phyloP scores from a whole-genome alignment of 2,113 vertebrate genomes.

The Dendrocopos noguchii region DNA sequence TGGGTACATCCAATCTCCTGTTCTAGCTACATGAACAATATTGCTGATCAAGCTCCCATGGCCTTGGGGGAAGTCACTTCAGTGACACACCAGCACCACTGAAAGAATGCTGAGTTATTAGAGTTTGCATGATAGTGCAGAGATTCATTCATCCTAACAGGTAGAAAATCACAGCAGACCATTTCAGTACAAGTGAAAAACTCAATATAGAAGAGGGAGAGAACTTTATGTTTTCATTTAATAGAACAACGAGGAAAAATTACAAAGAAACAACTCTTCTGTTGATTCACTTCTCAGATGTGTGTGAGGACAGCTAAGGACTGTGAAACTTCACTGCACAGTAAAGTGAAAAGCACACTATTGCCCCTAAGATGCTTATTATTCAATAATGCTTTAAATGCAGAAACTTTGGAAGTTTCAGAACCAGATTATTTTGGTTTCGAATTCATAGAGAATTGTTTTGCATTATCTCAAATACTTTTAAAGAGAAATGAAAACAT shows the following conservation, averaged over 20 bases:
- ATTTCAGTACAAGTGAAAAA: neutral
- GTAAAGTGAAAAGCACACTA: neutral
- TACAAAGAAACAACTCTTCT: neutral
- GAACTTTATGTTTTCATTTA: neutral
- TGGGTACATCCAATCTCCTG: neutral
- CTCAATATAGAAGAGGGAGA: neutral
- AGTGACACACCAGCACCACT: neutral
- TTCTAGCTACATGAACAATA: neutral
- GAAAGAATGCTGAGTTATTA: neutral
- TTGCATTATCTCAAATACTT: neutral
- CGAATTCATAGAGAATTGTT: neutral
- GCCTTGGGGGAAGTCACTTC: neutral
- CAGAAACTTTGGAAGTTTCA: neutral
- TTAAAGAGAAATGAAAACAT: neutral
- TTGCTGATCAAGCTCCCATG: neutral
- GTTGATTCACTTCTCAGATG: neutral
- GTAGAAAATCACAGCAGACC: neutral
- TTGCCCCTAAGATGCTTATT: neutral
- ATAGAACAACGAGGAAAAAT: neutral
- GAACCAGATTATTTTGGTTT: slow-evolving; percentile 1
- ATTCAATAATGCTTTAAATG: neutral
- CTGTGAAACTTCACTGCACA: neutral
- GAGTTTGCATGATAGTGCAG: neutral
- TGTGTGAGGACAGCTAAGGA: neutral
- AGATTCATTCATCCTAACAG: neutral